Conservation (phyloP, 2,888 invertebrate species). For the Elysia crispata region DNA sequence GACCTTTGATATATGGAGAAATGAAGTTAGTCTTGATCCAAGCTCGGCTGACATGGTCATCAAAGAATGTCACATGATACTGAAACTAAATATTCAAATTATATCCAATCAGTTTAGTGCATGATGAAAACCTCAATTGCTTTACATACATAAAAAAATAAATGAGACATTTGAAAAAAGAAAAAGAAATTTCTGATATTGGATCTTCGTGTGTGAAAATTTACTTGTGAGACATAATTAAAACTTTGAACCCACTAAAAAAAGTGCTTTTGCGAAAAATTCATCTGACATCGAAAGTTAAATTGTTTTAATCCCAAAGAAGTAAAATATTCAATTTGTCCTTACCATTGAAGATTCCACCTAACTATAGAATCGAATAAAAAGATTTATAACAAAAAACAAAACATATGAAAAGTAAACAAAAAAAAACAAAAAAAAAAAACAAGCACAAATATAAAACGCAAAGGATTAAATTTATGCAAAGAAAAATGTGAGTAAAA, state of each 20-base stretch:
- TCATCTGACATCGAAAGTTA: no score
- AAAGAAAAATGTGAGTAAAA: no score
- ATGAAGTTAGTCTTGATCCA: slow-evolving; percentile 63
- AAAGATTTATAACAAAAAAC: not conserved
- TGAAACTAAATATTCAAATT: slow-evolving; percentile 61
- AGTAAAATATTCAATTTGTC: no score
- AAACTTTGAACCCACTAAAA: not conserved
- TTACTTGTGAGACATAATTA: not conserved
- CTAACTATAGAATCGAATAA: not conserved
- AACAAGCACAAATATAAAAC: no score
- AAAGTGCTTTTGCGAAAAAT: not conserved
- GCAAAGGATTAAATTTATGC: no score
- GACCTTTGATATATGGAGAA: slow-evolving; percentile 57
- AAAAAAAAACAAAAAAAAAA: no score
- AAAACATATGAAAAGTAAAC: not conserved
- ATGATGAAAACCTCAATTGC: not conserved
- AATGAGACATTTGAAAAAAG: not conserved
- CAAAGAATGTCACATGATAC: slow-evolving; percentile 74
- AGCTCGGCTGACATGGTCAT: slow-evolving; percentile 67
- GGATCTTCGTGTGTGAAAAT: no score
- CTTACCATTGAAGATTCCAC: no score
- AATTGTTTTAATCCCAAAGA: no score
- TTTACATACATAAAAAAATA: no score
- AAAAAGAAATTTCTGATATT: no score
- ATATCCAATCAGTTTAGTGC: not conserved